Base-by-base conservation (phyloP, 2,888 invertebrate species). In the Eupithecia insigniata region DNA sequence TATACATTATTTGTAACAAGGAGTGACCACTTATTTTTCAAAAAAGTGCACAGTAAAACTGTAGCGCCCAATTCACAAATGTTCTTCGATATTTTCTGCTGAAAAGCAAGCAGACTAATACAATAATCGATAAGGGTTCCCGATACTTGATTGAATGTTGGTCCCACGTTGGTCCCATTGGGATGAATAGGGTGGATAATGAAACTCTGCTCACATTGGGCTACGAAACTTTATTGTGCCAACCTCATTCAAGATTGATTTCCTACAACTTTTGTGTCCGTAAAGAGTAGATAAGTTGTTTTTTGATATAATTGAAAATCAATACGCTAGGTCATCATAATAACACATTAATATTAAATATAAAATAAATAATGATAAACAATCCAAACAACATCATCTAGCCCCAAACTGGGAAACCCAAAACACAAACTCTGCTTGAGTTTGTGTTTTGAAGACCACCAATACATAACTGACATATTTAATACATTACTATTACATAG, bases 71-170 rank as follows among this genome's bases (percentile, higher is more conserved):
- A 60, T 30, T 30, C 58, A 60, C 58, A 16, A 30, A 60, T 60
- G 18, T 10, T 60, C 28, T 60, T 34, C 12, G 36, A 62, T 62
- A 62, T 36, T 62, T 64, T 64, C 22, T 39, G 36, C 36, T 62
- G 36, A 64, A 62, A 64, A 64, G 36, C 22, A 14, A 36, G 34
- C 22, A 12, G 16, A 16, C 64, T 34, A 36, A 64, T 64, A 64
- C 36, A 64, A 34, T 64, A 74, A 71, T 69, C 71, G 61, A 74
- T 68, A 67, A 8, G 64, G 60, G 51, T 71, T 55, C 55, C 67
- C 68, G 71, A 66, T 71, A 55, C 68, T 55, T 70, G 68, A 71
- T 74, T 74, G 74, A 74, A 74, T 69, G 74, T 66, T 66, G 66
- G 68, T 70, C 73, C 73, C 73, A 58, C 64, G 73, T 70, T 65